These are phyloP conservation scores for Pecten maximus DNA, from an alignment of 2,888 invertebrate species.

Conservation along the genomic window DNA sequence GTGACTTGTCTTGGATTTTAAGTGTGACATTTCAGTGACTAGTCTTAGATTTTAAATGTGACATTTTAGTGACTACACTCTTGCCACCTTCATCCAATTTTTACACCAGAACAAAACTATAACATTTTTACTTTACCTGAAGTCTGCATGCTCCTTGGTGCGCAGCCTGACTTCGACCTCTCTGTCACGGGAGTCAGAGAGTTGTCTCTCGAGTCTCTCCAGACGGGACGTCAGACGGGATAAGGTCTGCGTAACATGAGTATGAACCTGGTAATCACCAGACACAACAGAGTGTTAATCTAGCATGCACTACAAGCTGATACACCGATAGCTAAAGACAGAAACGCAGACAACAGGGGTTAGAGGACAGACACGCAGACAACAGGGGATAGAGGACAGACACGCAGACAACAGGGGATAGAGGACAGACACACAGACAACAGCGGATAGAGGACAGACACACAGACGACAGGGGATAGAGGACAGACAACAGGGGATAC, in stretches of 20 bases:
- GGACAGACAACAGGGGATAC: neutral
- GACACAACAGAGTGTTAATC: constrained; percentile 17
- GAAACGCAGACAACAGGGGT: neutral
- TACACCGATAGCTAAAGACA: neutral
- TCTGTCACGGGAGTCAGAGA: constrained; percentile 66
- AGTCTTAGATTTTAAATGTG: too few species aligned
- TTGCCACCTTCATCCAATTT: too few species aligned
- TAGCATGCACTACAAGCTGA: constrained; percentile 6
- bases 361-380: neutral
- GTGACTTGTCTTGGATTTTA: too few species aligned
- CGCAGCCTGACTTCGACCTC: constrained; percentile 62
- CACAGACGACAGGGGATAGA: too few species aligned
- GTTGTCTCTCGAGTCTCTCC: constrained; percentile 69
- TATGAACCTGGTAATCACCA: constrained; percentile 51
- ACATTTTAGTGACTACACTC: too few species aligned
- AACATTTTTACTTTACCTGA: constrained; percentile 56
- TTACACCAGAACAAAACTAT: neutral
- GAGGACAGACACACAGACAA: too few species aligned
- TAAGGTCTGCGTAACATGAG: constrained; percentile 62
- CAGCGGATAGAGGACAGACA: too few species aligned
- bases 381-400: neutral
- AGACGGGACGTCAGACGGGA: constrained; percentile 62
- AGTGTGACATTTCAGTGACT: too few species aligned
- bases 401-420: neutral
- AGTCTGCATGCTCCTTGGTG: constrained; percentile 61